A percentile compares a stretch with the other conserved stretches of the same genome.
These are phyloP conservation scores for Drosophila falleni DNA, from an alignment of 2,888 invertebrate genomes.

Conservation along the genomic window DNA sequence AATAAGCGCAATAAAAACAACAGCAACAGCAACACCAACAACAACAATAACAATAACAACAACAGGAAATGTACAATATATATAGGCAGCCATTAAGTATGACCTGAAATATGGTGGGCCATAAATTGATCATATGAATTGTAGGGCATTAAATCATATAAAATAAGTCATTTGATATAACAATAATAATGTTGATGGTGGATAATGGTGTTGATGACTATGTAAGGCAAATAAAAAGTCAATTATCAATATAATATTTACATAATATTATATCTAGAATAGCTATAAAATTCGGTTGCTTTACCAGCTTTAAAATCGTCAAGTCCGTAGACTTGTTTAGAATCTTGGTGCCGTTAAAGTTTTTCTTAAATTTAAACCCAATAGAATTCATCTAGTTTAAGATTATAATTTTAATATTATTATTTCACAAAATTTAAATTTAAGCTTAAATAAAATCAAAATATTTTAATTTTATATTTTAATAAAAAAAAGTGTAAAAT, in stretches of 20 bases:
- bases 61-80: not conserved
- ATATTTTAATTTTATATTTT: too few relatives aligned
- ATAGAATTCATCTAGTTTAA: too few relatives aligned
- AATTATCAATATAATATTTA: not conserved
- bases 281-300: not conserved
- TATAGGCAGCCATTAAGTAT: slow-evolving; percentile 26
- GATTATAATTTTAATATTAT: too few relatives aligned
- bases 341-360: too few relatives aligned
- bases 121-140: slow-evolving; percentile 40
- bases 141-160: slow-evolving; percentile 3
- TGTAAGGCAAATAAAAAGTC: not conserved
- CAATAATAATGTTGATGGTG: not conserved
- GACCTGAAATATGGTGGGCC: slow-evolving; percentile 25
- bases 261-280: not conserved
- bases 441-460: too few relatives aligned
- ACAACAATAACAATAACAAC: slow-evolving; percentile 5
- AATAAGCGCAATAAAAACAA: slow-evolving; percentile 54
- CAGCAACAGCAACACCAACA: slow-evolving; percentile 16
- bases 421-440: too few relatives aligned
- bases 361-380: too few relatives aligned
- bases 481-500: too few relatives aligned
- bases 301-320: too few relatives aligned
- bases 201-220: not conserved
- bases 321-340: too few relatives aligned
- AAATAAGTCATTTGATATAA: slow-evolving; percentile 1